phyloP scores from a whole-genome alignment of 1,140 invertebrate genomes.

The Vanessa tameamea region DNA sequence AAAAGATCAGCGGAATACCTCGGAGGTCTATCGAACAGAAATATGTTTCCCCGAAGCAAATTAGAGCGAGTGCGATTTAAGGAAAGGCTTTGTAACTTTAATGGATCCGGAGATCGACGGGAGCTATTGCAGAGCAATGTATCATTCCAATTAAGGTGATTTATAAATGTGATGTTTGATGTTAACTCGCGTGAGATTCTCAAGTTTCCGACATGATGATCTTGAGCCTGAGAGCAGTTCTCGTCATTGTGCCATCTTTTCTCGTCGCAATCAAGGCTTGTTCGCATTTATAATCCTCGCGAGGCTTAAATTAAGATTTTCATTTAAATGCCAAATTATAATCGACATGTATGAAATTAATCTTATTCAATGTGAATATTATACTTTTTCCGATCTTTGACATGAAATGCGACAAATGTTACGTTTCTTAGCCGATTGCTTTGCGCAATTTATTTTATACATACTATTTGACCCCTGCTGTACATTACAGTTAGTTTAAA shows the following conservation, averaged over 20 bases:
- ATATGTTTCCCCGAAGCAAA: conserved; percentile 65
- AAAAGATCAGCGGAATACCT: conserved; percentile 77
- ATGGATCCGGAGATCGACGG: not conserved
- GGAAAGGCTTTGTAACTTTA: conserved; percentile 3
- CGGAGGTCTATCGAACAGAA: conserved; percentile 72
- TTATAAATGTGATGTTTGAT: not conserved
- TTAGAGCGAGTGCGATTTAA: conserved; percentile 70
- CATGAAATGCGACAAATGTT: conserved; percentile 47
- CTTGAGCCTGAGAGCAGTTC: not conserved
- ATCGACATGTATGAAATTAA: conserved; percentile 43
- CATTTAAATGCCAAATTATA: conserved; percentile 75
- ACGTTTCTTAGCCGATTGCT: conserved; percentile 63
- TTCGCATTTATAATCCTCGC: conserved; percentile 67
- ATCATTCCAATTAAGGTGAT: not conserved
- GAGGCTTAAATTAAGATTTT: conserved; percentile 56
- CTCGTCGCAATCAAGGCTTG: conserved; percentile 48
- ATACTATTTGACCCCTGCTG: conserved; percentile 58
- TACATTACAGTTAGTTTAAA: conserved; percentile 60
- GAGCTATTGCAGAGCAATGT: conserved; percentile 9
- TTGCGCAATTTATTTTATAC: conserved; percentile 59
- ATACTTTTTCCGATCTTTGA: conserved; percentile 44
- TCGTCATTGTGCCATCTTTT: conserved; percentile 14
- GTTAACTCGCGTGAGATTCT: conserved; percentile 13
- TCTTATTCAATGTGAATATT: conserved; percentile 32
- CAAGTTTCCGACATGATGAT: not conserved